Conservation (phyloP, 2,113 vertebrate genomes). For the Hemichromis elongatus region DNA sequence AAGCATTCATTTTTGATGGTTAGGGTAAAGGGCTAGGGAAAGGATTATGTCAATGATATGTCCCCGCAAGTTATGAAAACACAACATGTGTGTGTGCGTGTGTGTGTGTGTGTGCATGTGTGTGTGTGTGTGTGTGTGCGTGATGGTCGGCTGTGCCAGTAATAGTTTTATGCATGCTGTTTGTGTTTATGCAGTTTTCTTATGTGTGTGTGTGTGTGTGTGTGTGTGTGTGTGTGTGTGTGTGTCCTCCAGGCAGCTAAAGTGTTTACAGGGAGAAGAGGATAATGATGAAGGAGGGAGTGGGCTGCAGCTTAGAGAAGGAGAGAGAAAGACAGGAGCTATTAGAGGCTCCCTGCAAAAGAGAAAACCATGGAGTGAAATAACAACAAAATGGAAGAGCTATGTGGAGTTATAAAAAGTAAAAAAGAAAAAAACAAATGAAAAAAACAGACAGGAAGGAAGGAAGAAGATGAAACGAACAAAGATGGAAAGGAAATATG, state of each 20-base stretch:
- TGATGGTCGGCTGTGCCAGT: not conserved
- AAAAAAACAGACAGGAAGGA: not conserved
- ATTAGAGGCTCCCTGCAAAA: not conserved
- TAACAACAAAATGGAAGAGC: not conserved
- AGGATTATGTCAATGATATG: no score
- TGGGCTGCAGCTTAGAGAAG: conserved; percentile 1
- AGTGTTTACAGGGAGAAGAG: conserved; percentile 21
- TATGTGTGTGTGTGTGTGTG: not conserved
- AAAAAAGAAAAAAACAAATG: not conserved
- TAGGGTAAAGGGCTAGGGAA: no score
- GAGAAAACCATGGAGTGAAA: not conserved
- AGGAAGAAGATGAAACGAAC: not conserved
- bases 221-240: not conserved
- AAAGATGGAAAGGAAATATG: not conserved
- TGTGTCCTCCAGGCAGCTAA: conserved; percentile 1
- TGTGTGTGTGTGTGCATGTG: not conserved
- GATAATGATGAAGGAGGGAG: conserved; percentile 13
- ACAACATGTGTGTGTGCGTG: not conserved
- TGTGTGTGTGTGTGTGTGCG: not conserved
- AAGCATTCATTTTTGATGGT: no score
- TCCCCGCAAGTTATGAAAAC: no score
- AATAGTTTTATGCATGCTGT: not conserved
- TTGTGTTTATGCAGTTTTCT: not conserved
- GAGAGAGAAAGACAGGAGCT: not conserved
- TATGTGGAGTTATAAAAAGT: not conserved